Conservation (phyloP, 2,888 invertebrate genomes). For the Conus canariensis region DNA sequence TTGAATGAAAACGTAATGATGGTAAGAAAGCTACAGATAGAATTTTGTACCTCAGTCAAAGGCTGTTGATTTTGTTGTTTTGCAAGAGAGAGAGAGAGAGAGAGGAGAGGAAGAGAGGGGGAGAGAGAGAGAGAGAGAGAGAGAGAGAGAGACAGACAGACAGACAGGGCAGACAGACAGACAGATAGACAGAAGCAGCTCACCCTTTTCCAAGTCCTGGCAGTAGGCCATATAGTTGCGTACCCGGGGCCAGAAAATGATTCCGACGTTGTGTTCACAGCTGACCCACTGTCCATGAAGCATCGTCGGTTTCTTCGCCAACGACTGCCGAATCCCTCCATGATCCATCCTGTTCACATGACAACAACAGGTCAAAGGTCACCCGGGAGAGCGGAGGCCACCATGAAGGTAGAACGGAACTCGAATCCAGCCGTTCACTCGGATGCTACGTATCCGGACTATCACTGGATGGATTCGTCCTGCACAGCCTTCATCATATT, state of each 20-base stretch:
- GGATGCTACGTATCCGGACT: too few species aligned
- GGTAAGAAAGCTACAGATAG: too few species aligned
- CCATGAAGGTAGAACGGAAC: too few species aligned
- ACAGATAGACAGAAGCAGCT: constrained; percentile 23
- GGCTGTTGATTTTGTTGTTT: too few species aligned
- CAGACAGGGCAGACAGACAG: constrained; percentile 8
- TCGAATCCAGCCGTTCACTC: too few species aligned
- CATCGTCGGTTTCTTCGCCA: neutral
- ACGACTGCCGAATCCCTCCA: neutral
- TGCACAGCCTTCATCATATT: too few species aligned
- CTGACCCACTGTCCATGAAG: neutral
- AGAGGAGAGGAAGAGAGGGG: neutral
- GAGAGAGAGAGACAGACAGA: constrained; percentile 3
- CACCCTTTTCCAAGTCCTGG: neutral
- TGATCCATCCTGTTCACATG: neutral
- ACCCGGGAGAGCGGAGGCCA: too few species aligned
- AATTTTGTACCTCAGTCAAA: too few species aligned
- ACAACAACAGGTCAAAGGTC: neutral
- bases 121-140: constrained; percentile 11
- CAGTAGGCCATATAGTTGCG: constrained; percentile 8
- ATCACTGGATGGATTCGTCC: too few species aligned
- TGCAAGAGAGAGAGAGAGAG: neutral
- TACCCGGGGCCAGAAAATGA: neutral
- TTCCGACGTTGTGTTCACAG: neutral
- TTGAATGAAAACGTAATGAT: too few species aligned